Percentiles rank a stretch among this genome's conserved stretches.
Evolutionary conservation across 2,888 invertebrate genomes (phyloP).

Genomic region (Himalopsyche anomala): DNA sequence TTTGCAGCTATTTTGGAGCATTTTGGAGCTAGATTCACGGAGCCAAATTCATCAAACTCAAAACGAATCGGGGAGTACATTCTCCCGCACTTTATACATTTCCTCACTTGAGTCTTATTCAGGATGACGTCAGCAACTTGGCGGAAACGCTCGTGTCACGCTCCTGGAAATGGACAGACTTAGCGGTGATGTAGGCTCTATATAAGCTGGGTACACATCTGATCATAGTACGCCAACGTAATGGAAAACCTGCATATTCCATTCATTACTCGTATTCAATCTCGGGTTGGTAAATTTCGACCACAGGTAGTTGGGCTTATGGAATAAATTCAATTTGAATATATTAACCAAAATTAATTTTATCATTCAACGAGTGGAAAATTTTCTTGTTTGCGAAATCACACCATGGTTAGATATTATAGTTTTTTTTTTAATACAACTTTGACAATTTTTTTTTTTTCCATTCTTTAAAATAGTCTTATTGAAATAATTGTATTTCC

Average conservation of each 20-base stretch:
- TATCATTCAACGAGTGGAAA: no score
- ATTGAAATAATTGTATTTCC: no score
- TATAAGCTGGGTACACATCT: slow-evolving; percentile 21
- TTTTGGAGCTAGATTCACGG: neutral
- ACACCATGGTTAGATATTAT: no score
- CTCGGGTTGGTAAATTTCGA: neutral
- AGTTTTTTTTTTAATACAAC: no score
- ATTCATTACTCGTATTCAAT: slow-evolving; percentile 14
- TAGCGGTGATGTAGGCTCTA: slow-evolving; percentile 45
- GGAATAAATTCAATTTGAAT: neutral
- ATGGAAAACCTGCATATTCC: slow-evolving; percentile 14
- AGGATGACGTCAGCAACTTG: slow-evolving; percentile 54
- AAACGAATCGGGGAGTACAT: neutral
- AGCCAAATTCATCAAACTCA: neutral
- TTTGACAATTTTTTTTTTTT: no score
- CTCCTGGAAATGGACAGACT: slow-evolving; percentile 9
- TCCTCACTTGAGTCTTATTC: slow-evolving; percentile 10
- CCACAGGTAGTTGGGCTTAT: neutral
- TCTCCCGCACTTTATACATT: slow-evolving; percentile 3
- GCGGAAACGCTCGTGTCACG: slow-evolving; percentile 46
- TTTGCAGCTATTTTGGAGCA: no score
- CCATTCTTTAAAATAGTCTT: no score
- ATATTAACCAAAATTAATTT: no score
- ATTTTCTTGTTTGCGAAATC: no score
- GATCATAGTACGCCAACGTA: neutral